Conservation (phyloP, 92 coral and sea anemone species). For the Blastomussa wellsi region DNA sequence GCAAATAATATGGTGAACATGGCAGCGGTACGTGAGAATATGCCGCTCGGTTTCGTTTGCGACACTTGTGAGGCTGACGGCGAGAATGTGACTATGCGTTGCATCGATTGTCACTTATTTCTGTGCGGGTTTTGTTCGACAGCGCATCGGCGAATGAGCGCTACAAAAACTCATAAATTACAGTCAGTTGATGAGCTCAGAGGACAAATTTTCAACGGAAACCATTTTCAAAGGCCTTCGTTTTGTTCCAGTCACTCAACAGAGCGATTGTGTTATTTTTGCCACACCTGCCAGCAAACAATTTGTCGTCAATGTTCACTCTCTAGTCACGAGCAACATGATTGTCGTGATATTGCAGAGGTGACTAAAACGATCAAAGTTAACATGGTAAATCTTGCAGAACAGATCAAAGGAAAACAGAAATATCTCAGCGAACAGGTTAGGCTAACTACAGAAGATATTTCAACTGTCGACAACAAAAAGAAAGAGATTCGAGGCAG, state of each 20-base stretch:
- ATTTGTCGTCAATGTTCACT: constrained; percentile 61
- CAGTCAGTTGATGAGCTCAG: constrained; percentile 63
- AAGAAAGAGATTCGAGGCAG: constrained; percentile 36
- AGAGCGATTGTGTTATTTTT: constrained; percentile 56
- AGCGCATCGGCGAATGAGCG: constrained; percentile 78
- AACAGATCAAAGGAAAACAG: constrained; percentile 54
- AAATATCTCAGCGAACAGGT: constrained; percentile 43
- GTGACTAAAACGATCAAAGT: constrained; percentile 51
- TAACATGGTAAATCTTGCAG: constrained; percentile 54
- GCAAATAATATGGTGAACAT: constrained; percentile 64
- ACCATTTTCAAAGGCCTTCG: constrained; percentile 35
- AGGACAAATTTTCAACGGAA: constrained; percentile 26
- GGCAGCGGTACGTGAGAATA: constrained; percentile 51
- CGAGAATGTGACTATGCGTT: constrained; percentile 63
- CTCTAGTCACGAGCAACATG: constrained; percentile 52
- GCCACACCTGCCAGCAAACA: constrained; percentile 53
- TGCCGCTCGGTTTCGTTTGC: constrained; percentile 44
- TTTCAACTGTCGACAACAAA: constrained; percentile 47
- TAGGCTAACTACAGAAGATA: constrained; percentile 33
- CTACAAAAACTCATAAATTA: constrained; percentile 60
- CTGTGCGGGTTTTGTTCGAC: constrained; percentile 78
- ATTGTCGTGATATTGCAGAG: constrained; percentile 31
- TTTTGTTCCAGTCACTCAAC: constrained; percentile 57
- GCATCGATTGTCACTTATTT: constrained; percentile 64
- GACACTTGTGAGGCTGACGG: constrained; percentile 72